Conservation (phyloP, 2,888 invertebrate genomes). For the Macrosiphum euphorbiae region DNA sequence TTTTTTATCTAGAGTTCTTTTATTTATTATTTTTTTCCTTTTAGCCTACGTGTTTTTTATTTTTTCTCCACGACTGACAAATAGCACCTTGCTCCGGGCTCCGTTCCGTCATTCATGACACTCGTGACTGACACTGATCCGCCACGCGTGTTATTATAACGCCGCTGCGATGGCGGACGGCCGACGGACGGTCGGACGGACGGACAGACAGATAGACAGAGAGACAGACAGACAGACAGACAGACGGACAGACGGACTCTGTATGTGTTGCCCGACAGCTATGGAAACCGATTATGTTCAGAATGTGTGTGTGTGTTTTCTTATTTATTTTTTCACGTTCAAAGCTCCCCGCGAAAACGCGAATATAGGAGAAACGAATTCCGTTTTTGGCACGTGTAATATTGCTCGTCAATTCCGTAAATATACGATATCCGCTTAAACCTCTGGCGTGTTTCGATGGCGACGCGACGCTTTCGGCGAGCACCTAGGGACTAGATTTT, state of each 20-base stretch:
- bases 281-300: conserved; percentile 41
- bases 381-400: conserved; percentile 16
- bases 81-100: conserved; percentile 62
- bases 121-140: conserved; percentile 64
- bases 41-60: conserved; percentile 49
- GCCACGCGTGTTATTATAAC: conserved; percentile 65
- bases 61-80: conserved; percentile 56
- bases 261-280: conserved; percentile 38
- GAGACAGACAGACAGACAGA: not conserved
- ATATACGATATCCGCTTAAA: not conserved
- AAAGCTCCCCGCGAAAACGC: not conserved
- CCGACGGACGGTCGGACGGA: conserved; percentile 22
- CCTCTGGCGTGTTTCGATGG: not conserved
- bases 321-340: conserved; percentile 22
- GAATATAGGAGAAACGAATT: not conserved
- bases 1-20: conserved; percentile 49
- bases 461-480: not conserved
- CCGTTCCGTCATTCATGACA: conserved; percentile 62
- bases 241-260: not conserved
- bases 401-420: not conserved
- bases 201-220: conserved; percentile 21
- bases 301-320: not conserved
- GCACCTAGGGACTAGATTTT: not conserved
- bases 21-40: conserved; percentile 34
- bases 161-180: conserved; percentile 38